Evolutionary conservation across 2,888 invertebrate species (phyloP).

Genomic region (Esperia sulphurella): DNA sequence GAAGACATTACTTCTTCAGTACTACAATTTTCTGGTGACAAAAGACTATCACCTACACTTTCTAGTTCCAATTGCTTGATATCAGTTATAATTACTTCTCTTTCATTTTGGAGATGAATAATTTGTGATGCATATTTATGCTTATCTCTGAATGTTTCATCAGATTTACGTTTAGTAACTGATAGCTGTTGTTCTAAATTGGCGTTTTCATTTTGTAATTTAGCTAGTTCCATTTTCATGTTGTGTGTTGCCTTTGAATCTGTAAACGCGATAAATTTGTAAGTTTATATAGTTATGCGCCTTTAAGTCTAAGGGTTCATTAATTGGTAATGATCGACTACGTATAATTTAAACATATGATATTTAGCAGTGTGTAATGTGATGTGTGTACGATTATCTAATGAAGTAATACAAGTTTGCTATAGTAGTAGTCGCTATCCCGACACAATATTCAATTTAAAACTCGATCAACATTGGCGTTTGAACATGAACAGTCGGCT

Average conservation of each 20-base stretch:
- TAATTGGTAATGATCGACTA: no score
- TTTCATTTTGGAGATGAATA: constrained; percentile 45
- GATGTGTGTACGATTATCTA: no score
- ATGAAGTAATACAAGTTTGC: no score
- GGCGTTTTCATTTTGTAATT: constrained; percentile 45
- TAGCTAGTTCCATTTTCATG: constrained; percentile 59
- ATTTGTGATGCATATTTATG: constrained; percentile 42
- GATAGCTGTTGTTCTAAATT: constrained; percentile 46
- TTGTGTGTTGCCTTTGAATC: constrained; percentile 69
- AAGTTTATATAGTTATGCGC: no score
- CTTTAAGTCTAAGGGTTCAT: no score
- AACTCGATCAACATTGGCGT: no score
- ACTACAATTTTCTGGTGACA: constrained; percentile 39
- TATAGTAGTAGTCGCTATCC: no score
- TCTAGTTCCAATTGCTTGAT: constrained; percentile 56
- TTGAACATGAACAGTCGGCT: no score
- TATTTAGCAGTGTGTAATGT: no score
- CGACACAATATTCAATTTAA: no score
- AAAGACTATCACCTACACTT: constrained; percentile 49
- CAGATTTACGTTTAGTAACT: constrained; percentile 34
- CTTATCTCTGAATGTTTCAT: constrained; percentile 39
- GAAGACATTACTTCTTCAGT: constrained; percentile 46
- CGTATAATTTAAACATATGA: no score
- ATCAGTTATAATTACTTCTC: constrained; percentile 45
- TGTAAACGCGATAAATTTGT: constrained; percentile 20